Conservation (phyloP, 1,140 invertebrate species). For the Drosophila pseudoobscura region DNA sequence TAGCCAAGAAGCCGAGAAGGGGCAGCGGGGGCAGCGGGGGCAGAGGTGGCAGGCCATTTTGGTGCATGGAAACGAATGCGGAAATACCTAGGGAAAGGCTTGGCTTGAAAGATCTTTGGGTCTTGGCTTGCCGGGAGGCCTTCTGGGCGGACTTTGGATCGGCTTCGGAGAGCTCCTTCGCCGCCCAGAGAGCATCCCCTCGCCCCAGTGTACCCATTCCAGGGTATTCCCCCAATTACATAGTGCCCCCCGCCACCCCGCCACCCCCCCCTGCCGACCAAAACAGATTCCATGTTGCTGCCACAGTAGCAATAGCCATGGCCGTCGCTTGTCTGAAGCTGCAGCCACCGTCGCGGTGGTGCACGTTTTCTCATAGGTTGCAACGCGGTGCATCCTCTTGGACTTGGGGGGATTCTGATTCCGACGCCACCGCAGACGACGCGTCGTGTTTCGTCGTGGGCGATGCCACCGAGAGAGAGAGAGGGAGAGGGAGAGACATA, state of each 20-base stretch:
- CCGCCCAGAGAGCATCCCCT: no score
- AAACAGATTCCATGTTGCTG: slow-evolving; percentile 46
- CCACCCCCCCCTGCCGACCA: no score
- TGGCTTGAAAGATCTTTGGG: no score
- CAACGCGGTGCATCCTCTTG: slow-evolving; percentile 15
- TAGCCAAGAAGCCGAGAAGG: neutral
- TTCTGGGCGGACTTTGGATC: no score
- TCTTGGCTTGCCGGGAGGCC: no score
- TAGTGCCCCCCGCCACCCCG: slow-evolving; percentile 3
- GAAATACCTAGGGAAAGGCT: no score
- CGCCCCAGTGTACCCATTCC: neutral
- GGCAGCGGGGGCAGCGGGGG: no score
- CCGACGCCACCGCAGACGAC: slow-evolving; percentile 56
- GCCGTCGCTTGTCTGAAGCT: slow-evolving; percentile 7
- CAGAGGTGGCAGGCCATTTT: no score
- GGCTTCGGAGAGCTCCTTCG: no score
- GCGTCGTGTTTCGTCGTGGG: slow-evolving; percentile 75
- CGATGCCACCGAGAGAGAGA: slow-evolving; percentile 34
- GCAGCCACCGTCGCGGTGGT: slow-evolving; percentile 10
- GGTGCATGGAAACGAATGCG: no score
- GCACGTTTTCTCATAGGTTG: slow-evolving; percentile 35
- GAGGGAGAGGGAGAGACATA: slow-evolving; percentile 41
- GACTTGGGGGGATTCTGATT: slow-evolving; percentile 55
- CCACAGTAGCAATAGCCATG: slow-evolving; percentile 33
- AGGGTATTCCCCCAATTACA: slow-evolving; percentile 49